Conservation (phyloP, 2,113 vertebrate species). For the Sceloporus undulatus region DNA sequence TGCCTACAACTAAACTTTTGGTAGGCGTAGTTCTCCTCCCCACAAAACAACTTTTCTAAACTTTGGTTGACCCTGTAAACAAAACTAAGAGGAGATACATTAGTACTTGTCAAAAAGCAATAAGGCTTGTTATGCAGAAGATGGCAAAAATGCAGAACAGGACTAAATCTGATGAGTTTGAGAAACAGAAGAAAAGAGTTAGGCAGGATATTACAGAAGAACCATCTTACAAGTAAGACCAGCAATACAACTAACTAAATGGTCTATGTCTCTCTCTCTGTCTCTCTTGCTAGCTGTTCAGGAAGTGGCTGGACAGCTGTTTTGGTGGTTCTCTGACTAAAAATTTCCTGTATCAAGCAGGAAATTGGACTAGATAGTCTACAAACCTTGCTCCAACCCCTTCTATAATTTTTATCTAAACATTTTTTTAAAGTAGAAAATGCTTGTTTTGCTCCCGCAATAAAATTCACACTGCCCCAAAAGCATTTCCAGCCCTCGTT, state of each 20-base stretch:
- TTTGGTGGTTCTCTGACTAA: neutral
- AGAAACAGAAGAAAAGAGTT: neutral
- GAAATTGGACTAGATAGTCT: neutral
- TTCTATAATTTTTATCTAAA: neutral
- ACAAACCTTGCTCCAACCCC: neutral
- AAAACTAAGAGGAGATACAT: no score
- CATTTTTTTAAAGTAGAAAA: neutral
- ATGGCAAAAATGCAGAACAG: neutral
- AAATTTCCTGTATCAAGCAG: neutral
- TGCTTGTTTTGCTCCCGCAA: conserved; percentile 55
- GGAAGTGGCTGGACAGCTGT: neutral
- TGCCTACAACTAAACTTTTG: no score
- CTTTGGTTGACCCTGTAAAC: no score
- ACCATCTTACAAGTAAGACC: neutral
- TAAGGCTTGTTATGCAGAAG: neutral
- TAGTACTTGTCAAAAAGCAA: no score
- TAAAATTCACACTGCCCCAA: conserved; percentile 62
- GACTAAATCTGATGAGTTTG: neutral
- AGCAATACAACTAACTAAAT: neutral
- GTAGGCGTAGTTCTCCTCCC: no score
- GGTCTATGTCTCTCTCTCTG: no score
- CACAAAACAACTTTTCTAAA: no score
- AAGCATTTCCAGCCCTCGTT: conserved; percentile 68
- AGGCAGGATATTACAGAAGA: neutral
- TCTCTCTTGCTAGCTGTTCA: neutral